These are phyloP conservation scores for Bibio marci DNA, from an alignment of 2,888 invertebrate species.

Conservation along the genomic window DNA sequence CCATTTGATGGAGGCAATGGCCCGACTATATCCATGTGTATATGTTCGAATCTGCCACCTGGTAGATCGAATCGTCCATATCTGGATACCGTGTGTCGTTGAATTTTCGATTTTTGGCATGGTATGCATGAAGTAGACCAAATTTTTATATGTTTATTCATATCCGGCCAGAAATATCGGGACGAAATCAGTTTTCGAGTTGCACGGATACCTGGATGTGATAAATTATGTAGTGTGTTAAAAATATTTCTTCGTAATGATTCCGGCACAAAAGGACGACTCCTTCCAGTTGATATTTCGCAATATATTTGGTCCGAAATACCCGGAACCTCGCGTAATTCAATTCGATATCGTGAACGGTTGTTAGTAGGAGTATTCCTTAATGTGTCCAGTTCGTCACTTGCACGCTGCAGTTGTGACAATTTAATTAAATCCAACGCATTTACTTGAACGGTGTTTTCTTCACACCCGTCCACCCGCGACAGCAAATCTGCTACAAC, in stretches of 20 bases:
- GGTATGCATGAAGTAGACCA: background rate
- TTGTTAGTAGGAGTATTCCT: too few relatives aligned
- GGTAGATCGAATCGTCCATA: background rate
- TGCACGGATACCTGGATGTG: background rate
- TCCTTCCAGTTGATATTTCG: too few relatives aligned
- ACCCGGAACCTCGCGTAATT: too few relatives aligned
- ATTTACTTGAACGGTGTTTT: too few relatives aligned
- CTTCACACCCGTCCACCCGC: background rate
- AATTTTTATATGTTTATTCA: background rate
- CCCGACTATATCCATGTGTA: conserved; percentile 26
- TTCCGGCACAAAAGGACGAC: background rate
- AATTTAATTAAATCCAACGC: too few relatives aligned
- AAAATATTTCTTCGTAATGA: background rate
- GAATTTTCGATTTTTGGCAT: conserved; percentile 2
- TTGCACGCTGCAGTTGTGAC: too few relatives aligned
- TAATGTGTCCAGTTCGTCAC: too few relatives aligned
- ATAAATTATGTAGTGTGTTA: background rate
- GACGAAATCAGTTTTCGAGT: background rate
- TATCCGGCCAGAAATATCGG: background rate
- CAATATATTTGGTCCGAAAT: too few relatives aligned
- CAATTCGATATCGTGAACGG: too few relatives aligned
- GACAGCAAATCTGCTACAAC: background rate
- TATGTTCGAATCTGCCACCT: conserved; percentile 6
- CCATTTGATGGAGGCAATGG: conserved; percentile 15
- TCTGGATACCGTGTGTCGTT: background rate